Evolutionary conservation across 1,140 invertebrate genomes (phyloP).

Genomic region (Cecropterus lyciades): DNA sequence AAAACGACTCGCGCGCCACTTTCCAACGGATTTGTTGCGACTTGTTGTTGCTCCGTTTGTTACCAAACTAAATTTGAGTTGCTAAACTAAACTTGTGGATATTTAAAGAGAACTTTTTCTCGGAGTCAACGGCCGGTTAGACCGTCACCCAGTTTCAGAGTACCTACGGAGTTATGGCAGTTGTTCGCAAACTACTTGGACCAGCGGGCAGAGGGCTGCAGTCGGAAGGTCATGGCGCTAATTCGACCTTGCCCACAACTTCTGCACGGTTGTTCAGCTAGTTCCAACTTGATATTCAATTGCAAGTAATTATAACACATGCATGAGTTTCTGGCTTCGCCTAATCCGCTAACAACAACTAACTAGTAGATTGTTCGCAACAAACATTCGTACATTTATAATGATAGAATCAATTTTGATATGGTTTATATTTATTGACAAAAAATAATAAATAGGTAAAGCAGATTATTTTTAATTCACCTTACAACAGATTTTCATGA

Average conservation of each 20-base stretch:
- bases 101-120: conserved; percentile 84
- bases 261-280: conserved; percentile 57
- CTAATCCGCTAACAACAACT: conserved; percentile 5
- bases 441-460: too few species aligned
- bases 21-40: conserved; percentile 77
- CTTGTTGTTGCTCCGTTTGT: conserved; percentile 82
- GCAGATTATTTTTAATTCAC: too few species aligned
- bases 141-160: conserved; percentile 82
- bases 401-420: background rate
- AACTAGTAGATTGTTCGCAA: background rate
- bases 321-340: conserved; percentile 15
- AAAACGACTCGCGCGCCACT: conserved; percentile 81
- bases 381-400: conserved; percentile 1
- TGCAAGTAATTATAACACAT: conserved; percentile 42
- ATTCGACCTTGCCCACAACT: conserved; percentile 81
- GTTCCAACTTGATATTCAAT: conserved; percentile 61
- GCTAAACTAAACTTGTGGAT: conserved; percentile 83
- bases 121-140: conserved; percentile 81
- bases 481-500: too few species aligned
- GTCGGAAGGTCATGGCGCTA: conserved; percentile 79
- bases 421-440: too few species aligned
- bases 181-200: conserved; percentile 80
- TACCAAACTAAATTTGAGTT: conserved; percentile 84
- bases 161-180: conserved; percentile 82
- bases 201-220: conserved; percentile 72